Evolutionary conservation across 2,888 invertebrate species (phyloP).

Genomic region (Epinotia nisella): DNA sequence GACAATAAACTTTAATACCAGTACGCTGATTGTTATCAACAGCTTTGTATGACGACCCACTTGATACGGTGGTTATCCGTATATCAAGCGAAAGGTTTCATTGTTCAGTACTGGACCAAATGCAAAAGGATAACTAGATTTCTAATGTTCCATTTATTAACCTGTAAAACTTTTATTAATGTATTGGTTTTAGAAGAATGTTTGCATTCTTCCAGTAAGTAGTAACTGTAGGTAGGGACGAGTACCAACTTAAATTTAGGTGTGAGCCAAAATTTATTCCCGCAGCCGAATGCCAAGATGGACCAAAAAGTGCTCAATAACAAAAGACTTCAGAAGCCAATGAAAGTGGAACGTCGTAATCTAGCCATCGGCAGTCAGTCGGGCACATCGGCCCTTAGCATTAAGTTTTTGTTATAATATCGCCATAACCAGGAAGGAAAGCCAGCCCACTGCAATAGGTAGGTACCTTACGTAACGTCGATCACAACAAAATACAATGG

Average conservation of each 20-base stretch:
- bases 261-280: neutral
- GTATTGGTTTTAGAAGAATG: neutral
- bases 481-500: slow-evolving; percentile 51
- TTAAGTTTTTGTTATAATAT: slow-evolving; percentile 61
- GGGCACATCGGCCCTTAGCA: slow-evolving; percentile 52
- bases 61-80: slow-evolving; percentile 34
- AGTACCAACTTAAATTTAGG: neutral
- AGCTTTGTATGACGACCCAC: slow-evolving; percentile 28
- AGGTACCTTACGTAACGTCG: slow-evolving; percentile 60
- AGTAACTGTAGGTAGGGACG: neutral
- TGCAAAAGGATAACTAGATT: neutral
- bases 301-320: neutral
- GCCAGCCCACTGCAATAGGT: slow-evolving; percentile 62
- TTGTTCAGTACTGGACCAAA: slow-evolving; percentile 24
- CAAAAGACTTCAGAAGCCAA: slow-evolving; percentile 7
- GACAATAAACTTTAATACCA: slow-evolving; percentile 24
- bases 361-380: slow-evolving; percentile 46
- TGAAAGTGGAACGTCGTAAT: slow-evolving; percentile 30
- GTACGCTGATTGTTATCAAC: slow-evolving; percentile 29
- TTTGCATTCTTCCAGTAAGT: neutral
- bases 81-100: slow-evolving; percentile 30
- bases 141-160: neutral
- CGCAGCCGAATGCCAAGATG: too few species aligned
- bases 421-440: slow-evolving; percentile 63
- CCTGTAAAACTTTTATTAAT: neutral